Base-by-base conservation (phyloP, 2,113 vertebrate genomes). In the Grammomys dolichurus region DNA sequence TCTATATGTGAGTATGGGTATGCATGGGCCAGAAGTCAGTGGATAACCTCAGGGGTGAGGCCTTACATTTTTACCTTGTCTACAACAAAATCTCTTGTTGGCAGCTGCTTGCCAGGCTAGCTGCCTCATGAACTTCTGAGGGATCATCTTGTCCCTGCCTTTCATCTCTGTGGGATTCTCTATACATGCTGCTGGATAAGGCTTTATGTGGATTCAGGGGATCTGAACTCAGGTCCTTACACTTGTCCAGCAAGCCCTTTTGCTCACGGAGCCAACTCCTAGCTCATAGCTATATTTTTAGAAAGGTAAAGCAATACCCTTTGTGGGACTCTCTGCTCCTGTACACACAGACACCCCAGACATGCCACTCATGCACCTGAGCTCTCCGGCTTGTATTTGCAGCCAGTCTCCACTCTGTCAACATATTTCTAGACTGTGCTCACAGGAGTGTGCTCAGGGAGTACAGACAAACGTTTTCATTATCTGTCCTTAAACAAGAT, bases 401-500 rank as follows among this genome's bases (percentile, higher is more conserved):
- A 87, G 51, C 33, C 20, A 26, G 40, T n/a, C 36, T 1, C 36
- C 36, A 60, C 24, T 90, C 19, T 40, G 1, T 36, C 65, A 87
- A 4, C 75, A 76, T 58, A 28, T 85, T 84, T 90, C 81, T 95
- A 76, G 60, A 70, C 5, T 13, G 7, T 92, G 75, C 51, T 48
- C 75, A 20, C 56, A 78, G 91, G 89, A 91, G 94, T 78, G 26
- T 51, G 33, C 75, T 92, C 46, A 69, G 54, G 58, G 93, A 91
- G 89, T 65, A n/a, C 43, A 48, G 36, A 69, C 87, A 96, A 94
- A 60, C 91, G 87, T 73, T 95, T 72, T 93, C 73, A 70, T 93
- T 93, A 73, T 75, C 67, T 36, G 89, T 93, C 81, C 36, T 91
- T 94, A 94, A 96, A 94, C 89, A 91, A 70, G 89, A 73, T 40